Conservation (phyloP, 2,888 invertebrate species). For the Sphinx pinastri region DNA sequence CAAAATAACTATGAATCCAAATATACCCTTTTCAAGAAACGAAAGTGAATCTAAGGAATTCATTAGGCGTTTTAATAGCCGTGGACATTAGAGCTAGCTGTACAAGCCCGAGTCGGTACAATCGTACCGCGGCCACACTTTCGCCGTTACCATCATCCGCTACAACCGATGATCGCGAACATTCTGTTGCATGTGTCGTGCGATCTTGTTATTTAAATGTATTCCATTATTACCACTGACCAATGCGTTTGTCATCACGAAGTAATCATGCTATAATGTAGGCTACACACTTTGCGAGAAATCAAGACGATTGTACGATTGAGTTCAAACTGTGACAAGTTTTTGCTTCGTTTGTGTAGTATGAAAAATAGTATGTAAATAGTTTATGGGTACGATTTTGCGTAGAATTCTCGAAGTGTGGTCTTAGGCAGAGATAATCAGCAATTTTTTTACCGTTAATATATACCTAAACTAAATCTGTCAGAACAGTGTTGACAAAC, state of each 20-base stretch:
- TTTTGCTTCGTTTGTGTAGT: neutral
- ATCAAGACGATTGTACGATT: no score
- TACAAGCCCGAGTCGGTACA: conserved; percentile 18
- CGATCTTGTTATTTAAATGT: conserved; percentile 1
- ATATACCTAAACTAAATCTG: no score
- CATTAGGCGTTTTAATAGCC: conserved; percentile 22
- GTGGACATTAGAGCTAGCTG: conserved; percentile 29
- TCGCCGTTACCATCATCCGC: conserved; percentile 6
- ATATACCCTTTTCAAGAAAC: no score
- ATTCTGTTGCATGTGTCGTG: neutral
- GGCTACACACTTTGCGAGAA: no score
- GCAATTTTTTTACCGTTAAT: no score
- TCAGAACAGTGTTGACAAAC: no score
- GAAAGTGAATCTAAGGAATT: no score
- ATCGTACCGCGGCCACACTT: conserved; percentile 1
- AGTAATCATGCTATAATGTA: neutral
- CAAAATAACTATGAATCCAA: no score
- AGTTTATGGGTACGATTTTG: no score
- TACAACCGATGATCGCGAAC: neutral
- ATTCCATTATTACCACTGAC: neutral
- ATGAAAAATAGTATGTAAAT: no score
- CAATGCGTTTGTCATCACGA: conserved; percentile 2
- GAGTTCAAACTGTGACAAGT: neutral
- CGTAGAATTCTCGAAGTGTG: no score
- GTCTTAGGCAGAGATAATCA: no score